Base-by-base conservation (phyloP, 2,113 vertebrate genomes). In the Takifugu flavidus region DNA sequence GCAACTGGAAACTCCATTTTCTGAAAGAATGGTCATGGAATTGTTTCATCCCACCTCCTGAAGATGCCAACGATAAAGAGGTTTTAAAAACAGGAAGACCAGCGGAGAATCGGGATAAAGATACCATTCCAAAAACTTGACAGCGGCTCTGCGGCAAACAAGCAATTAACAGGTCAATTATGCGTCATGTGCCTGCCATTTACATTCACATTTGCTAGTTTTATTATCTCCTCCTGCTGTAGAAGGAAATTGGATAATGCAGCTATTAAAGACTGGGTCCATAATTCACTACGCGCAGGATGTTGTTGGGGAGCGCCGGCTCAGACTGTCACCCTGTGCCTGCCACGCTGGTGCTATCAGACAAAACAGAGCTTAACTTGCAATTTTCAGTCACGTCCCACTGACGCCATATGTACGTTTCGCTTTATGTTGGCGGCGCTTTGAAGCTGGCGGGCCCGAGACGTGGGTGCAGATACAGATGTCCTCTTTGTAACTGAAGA, bases 151-250 rank as follows among this genome's bases (percentile, higher is more conserved):
- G 72, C 65, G 53, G 58, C 62, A 80, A 83, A 81, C 79, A 80
- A 78, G 61, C 70, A 84, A 84, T 81, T 79, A 85, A 83, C 75
- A 60, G 62, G 65, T 54, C 70, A 62, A 78, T 83, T 77, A 72
- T 72, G 53, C 58, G 50, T 70, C 69, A 56, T 72, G 54, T 69
- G 65, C 44, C 4, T 20, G 63, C 58, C 62, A 63, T 66, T 80
- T 75, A 67, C 74, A 45, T 70, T 71, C 53, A 39, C 65, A 68
- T 77, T 82, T 68, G 50, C 58, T 60, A 31, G 7, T 51, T 72
- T 79, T 62, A 82, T 77, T 65, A 68, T 76, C 56, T 78, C 44
- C 31, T 53, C 56, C 56, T 49, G 56, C 64, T 58, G 3, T 63
- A 27, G 59, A 65, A 14, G 43, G 49, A 65, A 73, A 78, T 73